These are phyloP conservation scores for Eristalis intricaria DNA, from an alignment of 2,888 invertebrate species.

Conservation along the genomic window DNA sequence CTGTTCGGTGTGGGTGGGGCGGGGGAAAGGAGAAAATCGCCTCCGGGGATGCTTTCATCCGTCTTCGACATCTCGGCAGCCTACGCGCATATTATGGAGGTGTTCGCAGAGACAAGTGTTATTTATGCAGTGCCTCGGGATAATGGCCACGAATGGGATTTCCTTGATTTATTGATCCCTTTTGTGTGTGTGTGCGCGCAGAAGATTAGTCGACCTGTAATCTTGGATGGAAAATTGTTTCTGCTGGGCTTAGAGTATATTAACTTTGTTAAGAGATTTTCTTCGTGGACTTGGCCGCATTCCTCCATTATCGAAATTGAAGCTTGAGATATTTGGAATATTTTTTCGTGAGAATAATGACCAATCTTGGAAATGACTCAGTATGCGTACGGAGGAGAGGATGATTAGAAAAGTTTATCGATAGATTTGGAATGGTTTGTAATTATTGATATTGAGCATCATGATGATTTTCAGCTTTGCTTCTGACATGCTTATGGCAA, in stretches of 20 bases:
- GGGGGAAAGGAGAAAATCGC: too few species aligned
- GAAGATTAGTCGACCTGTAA: conserved; percentile 34
- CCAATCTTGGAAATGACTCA: neutral
- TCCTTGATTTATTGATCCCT: conserved; percentile 47
- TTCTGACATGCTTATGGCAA: neutral
- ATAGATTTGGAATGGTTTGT: conserved; percentile 10
- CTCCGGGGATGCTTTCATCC: neutral
- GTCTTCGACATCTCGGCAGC: neutral
- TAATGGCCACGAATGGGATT: conserved; percentile 53
- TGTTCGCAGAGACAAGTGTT: conserved; percentile 41
- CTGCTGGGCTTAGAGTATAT: conserved; percentile 13
- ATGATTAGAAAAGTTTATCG: conserved; percentile 39
- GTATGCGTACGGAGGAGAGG: neutral
- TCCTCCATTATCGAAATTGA: conserved; percentile 11
- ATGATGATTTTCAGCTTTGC: neutral
- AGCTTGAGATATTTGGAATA: neutral
- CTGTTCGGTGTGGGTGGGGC: too few species aligned
- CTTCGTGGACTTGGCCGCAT: conserved; percentile 5
- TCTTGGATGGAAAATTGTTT: conserved; percentile 22
- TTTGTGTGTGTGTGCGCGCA: neutral
- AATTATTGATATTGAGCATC: neutral
- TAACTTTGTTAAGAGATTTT: conserved; percentile 37
- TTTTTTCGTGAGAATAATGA: conserved; percentile 21
- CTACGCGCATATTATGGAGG: neutral
- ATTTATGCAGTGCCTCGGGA: conserved; percentile 50